A percentile compares a stretch with the other conserved stretches of the same genome.
phyloP scores from a whole-genome alignment of 2,888 invertebrate species.

The Tortrix viridana region DNA sequence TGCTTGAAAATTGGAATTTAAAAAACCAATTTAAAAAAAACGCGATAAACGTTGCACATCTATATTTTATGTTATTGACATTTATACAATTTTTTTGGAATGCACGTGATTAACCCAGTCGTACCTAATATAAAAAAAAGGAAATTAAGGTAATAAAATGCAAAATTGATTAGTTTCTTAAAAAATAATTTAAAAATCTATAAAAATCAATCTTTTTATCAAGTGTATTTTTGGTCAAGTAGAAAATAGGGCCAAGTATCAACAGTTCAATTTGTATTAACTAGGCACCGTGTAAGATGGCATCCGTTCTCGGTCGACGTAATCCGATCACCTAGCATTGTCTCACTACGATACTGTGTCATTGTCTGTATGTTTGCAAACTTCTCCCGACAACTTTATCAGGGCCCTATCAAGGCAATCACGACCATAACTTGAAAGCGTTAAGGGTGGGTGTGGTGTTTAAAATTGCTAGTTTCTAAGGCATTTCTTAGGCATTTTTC shows the following conservation, averaged over 20 bases:
- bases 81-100: no score
- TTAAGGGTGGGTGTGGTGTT: slow-evolving; percentile 22
- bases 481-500: slow-evolving; percentile 23
- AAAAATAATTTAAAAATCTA: no score
- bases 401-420: slow-evolving; percentile 1
- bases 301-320: slow-evolving; percentile 41
- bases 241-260: background rate
- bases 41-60: no score
- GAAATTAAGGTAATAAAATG: no score
- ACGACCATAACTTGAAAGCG: background rate
- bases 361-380: slow-evolving; percentile 69
- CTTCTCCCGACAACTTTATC: slow-evolving; percentile 40
- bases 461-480: slow-evolving; percentile 48
- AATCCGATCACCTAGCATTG: slow-evolving; percentile 50
- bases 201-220: background rate
- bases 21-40: no score
- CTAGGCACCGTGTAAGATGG: slow-evolving; percentile 27
- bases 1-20: no score
- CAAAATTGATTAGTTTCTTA: no score
- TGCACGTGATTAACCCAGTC: no score
- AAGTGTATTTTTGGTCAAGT: background rate
- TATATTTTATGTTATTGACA: no score
- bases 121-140: no score
- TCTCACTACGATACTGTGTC: slow-evolving; percentile 50
- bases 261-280: slow-evolving; percentile 4